Evolutionary conservation across 1,140 invertebrate genomes (phyloP).

Genomic region (Drosophila hydei): DNA sequence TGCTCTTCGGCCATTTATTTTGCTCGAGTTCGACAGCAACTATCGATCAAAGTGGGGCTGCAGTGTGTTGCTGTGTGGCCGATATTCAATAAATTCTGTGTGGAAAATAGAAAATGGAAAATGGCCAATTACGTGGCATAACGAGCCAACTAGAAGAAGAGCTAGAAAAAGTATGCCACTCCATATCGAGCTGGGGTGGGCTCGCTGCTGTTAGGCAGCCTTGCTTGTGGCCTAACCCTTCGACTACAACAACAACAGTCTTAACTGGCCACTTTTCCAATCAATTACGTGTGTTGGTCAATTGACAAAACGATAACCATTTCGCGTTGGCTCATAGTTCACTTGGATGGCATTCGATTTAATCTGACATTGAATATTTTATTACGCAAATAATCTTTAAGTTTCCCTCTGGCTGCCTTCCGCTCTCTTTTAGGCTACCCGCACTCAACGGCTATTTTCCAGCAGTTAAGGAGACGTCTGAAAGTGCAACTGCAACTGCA

Average conservation of each 20-base stretch:
- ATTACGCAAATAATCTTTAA: conserved; percentile 1
- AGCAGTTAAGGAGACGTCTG: conserved; percentile 10
- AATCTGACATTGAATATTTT: conserved; percentile 59
- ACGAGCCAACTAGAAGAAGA: conserved; percentile 49
- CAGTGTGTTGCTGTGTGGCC: conserved; percentile 7
- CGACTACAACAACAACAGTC: too few species aligned
- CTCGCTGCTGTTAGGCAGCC: not conserved
- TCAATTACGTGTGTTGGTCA: conserved; percentile 59
- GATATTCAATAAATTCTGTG: conserved; percentile 75
- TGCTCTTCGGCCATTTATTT: not conserved
- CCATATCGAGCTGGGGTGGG: conserved; percentile 19
- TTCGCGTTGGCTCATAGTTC: conserved; percentile 13
- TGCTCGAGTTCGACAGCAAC: not conserved
- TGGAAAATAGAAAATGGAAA: conserved; percentile 77
- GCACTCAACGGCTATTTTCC: conserved; percentile 49
- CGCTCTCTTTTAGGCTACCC: conserved; percentile 38
- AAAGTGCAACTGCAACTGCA: conserved; percentile 28
- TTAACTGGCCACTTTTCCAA: conserved; percentile 77
- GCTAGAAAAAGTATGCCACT: conserved; percentile 56
- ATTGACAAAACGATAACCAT: conserved; percentile 50
- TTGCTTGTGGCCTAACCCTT: not conserved
- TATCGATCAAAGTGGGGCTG: conserved; percentile 18
- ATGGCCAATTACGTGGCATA: conserved; percentile 79
- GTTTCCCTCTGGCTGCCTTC: not conserved
- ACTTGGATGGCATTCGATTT: conserved; percentile 46